Base-by-base conservation (phyloP, 2,797 vertebrate genomes). In the Micrastur ruficollis region DNA sequence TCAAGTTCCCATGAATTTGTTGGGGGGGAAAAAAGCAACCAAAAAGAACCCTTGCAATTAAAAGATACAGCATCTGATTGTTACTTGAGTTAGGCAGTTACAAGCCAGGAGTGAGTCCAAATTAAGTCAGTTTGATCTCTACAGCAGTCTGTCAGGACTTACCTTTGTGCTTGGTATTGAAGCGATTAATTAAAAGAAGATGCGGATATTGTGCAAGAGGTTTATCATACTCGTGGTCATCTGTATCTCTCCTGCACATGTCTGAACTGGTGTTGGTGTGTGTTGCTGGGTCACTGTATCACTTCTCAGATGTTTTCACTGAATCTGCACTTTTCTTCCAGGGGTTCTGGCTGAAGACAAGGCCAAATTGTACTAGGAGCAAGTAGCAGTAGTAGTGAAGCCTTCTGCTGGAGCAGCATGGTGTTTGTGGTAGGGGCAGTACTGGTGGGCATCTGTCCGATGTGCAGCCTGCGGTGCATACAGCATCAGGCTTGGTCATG, bases 1-100 rank as follows among this genome's bases (percentile, higher is more conserved):
- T 95, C 56, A 62, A 79, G 72, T 83, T 89, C 75, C 66, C 46
- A 12, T 92, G 78, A 81, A 27, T 65, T 95, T 81, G 38, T 42
- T 52, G 38, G 36, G 26, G 26, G 8, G 7, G 21, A 63, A 53
- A 73, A 76, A 74, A 23, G 8, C 8, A 40, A 49, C 22, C 26
- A 36, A 76, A 93, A 84, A 58, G 27, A 68, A 26, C 32, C 5
- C 14, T 79, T 91, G 68, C 88, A 73, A 84, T 72, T 26, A 72
- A 82, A 89, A 90, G 29, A 55, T 26, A 32, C 2, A 65, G 7
- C 7, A 21, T 80, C 22, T 23, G 9, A 61, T 89, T 86, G 40
- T 82, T 89, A 38, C 9, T 11, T 0, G 0, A 23, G n/a, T 94
- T 91, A 23, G 12, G 31, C 4, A 44, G 29, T 40, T 20, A 66